Evolutionary conservation across 1,140 invertebrate genomes (phyloP).

Genomic region (Sycophila sp.): DNA sequence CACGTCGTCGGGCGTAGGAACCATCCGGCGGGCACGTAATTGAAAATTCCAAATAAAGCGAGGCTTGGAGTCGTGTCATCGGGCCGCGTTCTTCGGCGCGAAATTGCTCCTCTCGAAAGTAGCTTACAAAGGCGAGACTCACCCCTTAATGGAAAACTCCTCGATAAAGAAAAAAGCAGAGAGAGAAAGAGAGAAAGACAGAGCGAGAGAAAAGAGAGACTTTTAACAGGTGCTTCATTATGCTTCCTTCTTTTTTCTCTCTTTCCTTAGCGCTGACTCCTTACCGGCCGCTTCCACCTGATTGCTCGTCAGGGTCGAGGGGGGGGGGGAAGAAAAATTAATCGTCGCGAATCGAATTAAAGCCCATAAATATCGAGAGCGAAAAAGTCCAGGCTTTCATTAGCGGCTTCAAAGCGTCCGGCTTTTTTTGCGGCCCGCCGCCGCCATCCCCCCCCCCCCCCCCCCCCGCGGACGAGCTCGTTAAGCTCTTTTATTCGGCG

Average conservation of each 20-base stretch:
- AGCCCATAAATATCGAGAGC: neutral
- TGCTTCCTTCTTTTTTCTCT: too few relatives aligned
- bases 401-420: slow-evolving; percentile 1
- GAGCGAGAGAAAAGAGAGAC: too few relatives aligned
- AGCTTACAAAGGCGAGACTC: neutral
- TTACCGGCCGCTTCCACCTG: too few relatives aligned
- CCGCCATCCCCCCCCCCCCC: neutral
- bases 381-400: neutral
- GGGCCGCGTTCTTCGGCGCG: neutral
- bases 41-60: too few relatives aligned
- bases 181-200: too few relatives aligned
- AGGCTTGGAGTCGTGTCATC: too few relatives aligned
- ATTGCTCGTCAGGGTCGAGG: too few relatives aligned
- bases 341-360: neutral
- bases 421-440: neutral
- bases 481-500: slow-evolving; percentile 14
- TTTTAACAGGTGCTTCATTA: neutral
- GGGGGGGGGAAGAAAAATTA: neutral
- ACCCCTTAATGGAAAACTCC: neutral
- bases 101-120: neutral
- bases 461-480: too few relatives aligned
- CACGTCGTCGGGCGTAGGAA: too few relatives aligned
- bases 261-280: too few relatives aligned
- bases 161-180: neutral
- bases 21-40: too few relatives aligned